phyloP scores from a whole-genome alignment of 2,113 vertebrate genomes.

The Xyliphius kryptos region DNA sequence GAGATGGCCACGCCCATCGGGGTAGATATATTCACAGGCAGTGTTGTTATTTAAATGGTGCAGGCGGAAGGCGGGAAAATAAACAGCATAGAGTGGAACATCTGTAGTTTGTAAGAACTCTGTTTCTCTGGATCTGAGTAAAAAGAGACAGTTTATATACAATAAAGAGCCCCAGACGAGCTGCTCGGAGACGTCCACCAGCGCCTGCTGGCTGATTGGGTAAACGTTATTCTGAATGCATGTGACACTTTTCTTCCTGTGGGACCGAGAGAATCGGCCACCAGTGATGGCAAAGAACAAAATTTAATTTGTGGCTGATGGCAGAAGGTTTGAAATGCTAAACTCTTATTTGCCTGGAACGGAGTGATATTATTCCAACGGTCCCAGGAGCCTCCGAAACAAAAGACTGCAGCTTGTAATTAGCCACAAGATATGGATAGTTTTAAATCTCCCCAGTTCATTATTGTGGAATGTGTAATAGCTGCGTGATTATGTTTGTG shows the following conservation, averaged over 20 bases:
- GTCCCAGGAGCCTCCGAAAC: conserved; percentile 22
- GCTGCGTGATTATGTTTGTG: conserved; percentile 32
- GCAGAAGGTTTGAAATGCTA: conserved; percentile 29
- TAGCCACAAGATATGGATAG: conserved; percentile 35
- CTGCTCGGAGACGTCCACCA: conserved; percentile 14
- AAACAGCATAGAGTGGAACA: no score
- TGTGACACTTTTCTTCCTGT: conserved; percentile 11
- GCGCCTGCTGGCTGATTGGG: conserved; percentile 31
- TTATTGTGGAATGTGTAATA: conserved; percentile 35
- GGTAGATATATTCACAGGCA: no score
- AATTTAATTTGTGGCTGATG: conserved; percentile 32
- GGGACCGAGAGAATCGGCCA: conserved; percentile 29
- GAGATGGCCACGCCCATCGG: no score
- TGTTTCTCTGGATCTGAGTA: neutral
- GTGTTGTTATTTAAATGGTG: no score
- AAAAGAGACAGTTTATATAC: conserved; percentile 4
- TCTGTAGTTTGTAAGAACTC: no score
- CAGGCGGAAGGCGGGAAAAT: no score
- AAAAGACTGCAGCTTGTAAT: conserved; percentile 31
- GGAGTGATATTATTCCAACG: conserved; percentile 33
- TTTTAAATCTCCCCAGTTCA: conserved; percentile 17
- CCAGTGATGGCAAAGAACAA: conserved; percentile 17
- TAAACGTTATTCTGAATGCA: conserved; percentile 22
- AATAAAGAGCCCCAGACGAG: conserved; percentile 14
- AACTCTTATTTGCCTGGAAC: conserved; percentile 38